Percentiles rank a stretch among this genome's conserved stretches.
Conservation (phyloP, 1,140 invertebrate species). For the Holotrichia oblita region DNA sequence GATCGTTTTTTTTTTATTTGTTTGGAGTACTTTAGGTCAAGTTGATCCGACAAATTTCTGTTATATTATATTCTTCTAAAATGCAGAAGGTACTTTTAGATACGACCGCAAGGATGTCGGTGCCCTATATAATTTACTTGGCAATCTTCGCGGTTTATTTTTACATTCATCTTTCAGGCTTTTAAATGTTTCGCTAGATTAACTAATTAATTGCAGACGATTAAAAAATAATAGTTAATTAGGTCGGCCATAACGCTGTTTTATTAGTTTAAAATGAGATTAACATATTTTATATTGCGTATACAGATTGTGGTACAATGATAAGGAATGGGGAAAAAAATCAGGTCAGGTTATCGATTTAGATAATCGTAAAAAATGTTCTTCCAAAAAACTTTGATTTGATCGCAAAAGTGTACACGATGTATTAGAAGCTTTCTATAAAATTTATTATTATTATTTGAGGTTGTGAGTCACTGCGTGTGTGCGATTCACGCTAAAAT, state of each 20-base stretch:
- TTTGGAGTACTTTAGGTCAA: neutral
- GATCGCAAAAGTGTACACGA: too few relatives aligned
- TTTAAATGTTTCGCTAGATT: too few relatives aligned
- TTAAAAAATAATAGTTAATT: neutral
- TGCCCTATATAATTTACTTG: constrained; percentile 7
- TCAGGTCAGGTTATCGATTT: constrained; percentile 10
- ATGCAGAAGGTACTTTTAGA: too few relatives aligned
- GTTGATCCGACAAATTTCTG: neutral
- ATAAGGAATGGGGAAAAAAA: neutral
- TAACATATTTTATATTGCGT: constrained; percentile 16
- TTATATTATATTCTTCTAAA: too few relatives aligned
- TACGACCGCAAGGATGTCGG: neutral
- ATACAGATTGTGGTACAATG: neutral
- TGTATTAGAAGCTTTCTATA: too few relatives aligned
- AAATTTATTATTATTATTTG: too few relatives aligned
- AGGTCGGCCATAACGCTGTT: neutral
- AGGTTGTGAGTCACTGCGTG: too few relatives aligned
- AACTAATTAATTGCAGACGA: too few relatives aligned
- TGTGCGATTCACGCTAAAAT: neutral
- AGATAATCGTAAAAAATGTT: neutral
- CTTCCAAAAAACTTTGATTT: too few relatives aligned
- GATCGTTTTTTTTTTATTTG: neutral
- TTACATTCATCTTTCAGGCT: neutral
- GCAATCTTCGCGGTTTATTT: neutral
- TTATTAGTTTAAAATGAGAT: constrained; percentile 18